These are phyloP conservation scores for Fregetta grallaria DNA, from an alignment of 2,113 vertebrate genomes.

Conservation along the genomic window DNA sequence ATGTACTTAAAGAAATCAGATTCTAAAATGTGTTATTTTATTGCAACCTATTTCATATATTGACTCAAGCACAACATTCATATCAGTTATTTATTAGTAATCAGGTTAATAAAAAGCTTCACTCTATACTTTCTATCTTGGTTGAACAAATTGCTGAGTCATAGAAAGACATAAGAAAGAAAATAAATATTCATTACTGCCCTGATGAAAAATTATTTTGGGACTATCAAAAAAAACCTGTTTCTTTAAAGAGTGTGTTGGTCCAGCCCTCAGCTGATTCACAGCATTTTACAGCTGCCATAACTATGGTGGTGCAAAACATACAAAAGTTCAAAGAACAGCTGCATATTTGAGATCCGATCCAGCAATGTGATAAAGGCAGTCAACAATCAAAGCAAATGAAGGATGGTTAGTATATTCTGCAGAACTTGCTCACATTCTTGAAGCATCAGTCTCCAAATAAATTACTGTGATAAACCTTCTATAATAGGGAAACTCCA, in stretches of 20 bases:
- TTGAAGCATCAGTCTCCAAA: not conserved
- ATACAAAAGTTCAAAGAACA: conserved; percentile 9
- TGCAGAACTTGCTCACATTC: not conserved
- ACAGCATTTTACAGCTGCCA: not conserved
- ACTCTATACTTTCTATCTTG: not conserved
- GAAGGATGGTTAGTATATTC: not conserved
- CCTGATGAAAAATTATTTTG: not conserved
- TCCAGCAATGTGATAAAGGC: not conserved
- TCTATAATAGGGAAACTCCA: not conserved
- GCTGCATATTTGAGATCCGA: not conserved
- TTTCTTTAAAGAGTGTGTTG: not conserved
- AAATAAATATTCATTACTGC: not conserved
- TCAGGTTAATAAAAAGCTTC: not conserved
- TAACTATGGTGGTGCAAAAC: not conserved
- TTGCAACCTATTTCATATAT: not conserved
- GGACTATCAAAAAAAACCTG: not conserved
- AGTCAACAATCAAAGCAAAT: not conserved
- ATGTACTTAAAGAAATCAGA: not conserved
- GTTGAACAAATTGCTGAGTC: not conserved
- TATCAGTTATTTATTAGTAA: not conserved
- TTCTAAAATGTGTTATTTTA: not conserved
- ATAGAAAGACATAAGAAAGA: not conserved
- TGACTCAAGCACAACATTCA: not conserved
- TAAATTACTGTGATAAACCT: conserved; percentile 16
- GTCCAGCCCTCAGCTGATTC: not conserved